A percentile compares a stretch with the other conserved stretches of the same genome.
phyloP scores from a whole-genome alignment of 2,113 vertebrate genomes.

The Hippocampus barbouri region DNA sequence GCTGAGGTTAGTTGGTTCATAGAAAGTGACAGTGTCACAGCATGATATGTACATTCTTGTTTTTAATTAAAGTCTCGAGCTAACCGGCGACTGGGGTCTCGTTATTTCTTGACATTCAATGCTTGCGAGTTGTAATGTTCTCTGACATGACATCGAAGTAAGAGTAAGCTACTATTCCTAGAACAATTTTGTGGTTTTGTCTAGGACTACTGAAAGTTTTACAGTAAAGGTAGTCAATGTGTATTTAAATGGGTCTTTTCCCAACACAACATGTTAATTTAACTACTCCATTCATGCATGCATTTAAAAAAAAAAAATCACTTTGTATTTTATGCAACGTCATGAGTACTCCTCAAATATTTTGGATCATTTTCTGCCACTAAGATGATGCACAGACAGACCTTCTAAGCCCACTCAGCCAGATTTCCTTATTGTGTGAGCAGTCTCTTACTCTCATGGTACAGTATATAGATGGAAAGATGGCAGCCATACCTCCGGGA shows the following conservation, averaged over 20 bases:
- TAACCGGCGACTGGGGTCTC: background rate
- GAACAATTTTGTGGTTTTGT: background rate
- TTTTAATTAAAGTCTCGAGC: background rate
- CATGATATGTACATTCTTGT: background rate
- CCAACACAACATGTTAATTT: too few species aligned
- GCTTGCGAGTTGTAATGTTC: too few species aligned
- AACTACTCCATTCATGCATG: background rate
- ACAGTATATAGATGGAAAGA: constrained; percentile 8
- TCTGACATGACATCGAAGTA: background rate
- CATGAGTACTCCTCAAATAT: background rate
- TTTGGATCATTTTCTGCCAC: background rate
- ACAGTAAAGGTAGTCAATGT: background rate
- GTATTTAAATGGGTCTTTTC: background rate
- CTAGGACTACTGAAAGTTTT: background rate
- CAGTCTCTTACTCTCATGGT: constrained; percentile 13
- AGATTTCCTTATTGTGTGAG: constrained; percentile 57
- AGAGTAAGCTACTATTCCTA: background rate
- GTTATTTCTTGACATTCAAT: background rate
- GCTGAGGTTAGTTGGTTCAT: background rate
- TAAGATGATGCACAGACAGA: background rate
- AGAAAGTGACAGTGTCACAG: background rate
- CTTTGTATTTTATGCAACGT: background rate
- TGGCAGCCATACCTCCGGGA: constrained; percentile 16
- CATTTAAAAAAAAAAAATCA: too few species aligned
- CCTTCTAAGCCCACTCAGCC: constrained; percentile 42